Base-by-base conservation (phyloP, 1,140 invertebrate species). In the Coptotermes formosanus region DNA sequence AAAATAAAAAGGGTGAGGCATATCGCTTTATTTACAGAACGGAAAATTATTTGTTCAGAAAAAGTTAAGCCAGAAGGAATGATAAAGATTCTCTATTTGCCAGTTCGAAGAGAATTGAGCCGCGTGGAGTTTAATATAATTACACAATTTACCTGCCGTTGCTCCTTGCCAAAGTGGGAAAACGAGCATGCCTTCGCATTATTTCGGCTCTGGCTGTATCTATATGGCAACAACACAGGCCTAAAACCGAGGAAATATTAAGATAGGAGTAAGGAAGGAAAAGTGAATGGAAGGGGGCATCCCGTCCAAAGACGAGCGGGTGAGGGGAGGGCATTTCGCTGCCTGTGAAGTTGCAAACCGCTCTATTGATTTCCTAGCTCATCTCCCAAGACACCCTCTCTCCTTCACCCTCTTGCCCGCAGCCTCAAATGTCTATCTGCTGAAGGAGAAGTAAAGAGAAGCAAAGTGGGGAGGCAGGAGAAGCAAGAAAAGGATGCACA, bases 301-400 rank as follows among this genome's bases (percentile, higher is more conserved):
- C 64, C 64, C n/a, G 4, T 75, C 64, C 64, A 30, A 75, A n/a
- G 64, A 75, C 7, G 64, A 75, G n/a, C 64, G 64, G 25, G 64
- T 30, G 25, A 75, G 64, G 6, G n/a, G 64, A 30, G 64, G 16
- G 25, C 64, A n/a, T 75, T 75, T 75, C 64, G 64, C 64, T 75
- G 64, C 64, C 64, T 75, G 64, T 75, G 64, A 75, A 75, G 64
- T 75, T 75, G 64, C 64, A 75, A 75, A 75, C 64, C 64, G 64
- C 64, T 75, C 64, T 75, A 75, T 75, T 75, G 64, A 75, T 75
- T 75, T 75, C 64, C 64, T 75, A 30, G 64, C 64, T 75, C 64
- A 75, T 75, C 64, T 75, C 64, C 64, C 64, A 75, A 75, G 64
- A 75, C 64, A 30, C 64, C n/a, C n/a, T 30, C 64, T 12, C 64